phyloP scores from a whole-genome alignment of 2,113 vertebrate genomes.

The Thalassoma bifasciatum region DNA sequence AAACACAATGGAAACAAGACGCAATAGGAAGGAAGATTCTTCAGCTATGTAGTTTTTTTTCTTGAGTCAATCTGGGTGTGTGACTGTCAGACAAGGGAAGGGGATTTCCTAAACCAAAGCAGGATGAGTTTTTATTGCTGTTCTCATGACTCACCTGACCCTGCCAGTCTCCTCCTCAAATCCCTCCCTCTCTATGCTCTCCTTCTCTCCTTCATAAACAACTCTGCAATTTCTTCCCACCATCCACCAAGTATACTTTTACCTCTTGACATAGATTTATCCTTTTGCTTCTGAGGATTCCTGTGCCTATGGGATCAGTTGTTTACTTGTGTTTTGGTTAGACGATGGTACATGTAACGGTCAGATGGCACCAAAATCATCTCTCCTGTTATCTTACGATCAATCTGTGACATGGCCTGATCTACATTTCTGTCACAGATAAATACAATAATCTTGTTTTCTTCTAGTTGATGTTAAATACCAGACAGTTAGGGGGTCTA shows the following conservation, averaged over 20 bases:
- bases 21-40: conserved; percentile 4
- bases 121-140: conserved; percentile 54
- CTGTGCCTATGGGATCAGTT: not conserved
- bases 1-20: conserved; percentile 17
- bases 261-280: conserved; percentile 36
- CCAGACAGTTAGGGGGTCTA: too few species aligned
- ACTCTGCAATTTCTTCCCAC: not conserved
- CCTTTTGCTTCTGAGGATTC: conserved; percentile 7
- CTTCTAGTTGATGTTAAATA: too few species aligned
- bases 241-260: conserved; percentile 30
- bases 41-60: conserved; percentile 28
- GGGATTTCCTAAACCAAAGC: conserved; percentile 60
- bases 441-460: too few species aligned
- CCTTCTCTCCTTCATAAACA: conserved; percentile 1
- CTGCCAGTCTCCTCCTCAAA: conserved; percentile 30
- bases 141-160: conserved; percentile 70
- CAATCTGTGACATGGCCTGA: not conserved
- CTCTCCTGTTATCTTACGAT: not conserved
- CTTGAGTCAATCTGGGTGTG: conserved; percentile 53
- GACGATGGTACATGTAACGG: not conserved
- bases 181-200: not conserved
- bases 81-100: conserved; percentile 33
- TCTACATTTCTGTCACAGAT: too few species aligned
- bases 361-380: not conserved
- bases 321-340: not conserved